Base-by-base conservation (phyloP, 2,888 invertebrate species). In the Fragum whitleyi region DNA sequence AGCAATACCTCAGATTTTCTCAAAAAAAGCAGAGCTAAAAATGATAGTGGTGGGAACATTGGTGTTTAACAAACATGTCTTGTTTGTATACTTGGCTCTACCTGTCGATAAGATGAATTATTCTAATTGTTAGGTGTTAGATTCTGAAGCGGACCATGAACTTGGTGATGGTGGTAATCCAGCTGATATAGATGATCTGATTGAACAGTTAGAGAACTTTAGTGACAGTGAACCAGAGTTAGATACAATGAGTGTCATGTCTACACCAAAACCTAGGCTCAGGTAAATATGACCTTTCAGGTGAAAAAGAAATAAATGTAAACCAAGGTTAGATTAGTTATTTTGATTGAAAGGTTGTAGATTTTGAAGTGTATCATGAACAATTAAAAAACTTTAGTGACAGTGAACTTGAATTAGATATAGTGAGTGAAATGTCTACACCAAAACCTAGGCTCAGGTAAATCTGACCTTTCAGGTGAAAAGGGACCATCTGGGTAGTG, bases 351-450 rank as follows among this genome's bases (percentile, higher is more conserved):
- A n/a, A n/a, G n/a, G n/a, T n/a, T n/a, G n/a, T n/a, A n/a, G n/a
- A n/a, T n/a, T n/a, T n/a, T n/a, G n/a, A n/a, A n/a, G n/a, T n/a
- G n/a, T n/a, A n/a, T n/a, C n/a, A n/a, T n/a, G 96, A 99, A 95
- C 99, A 99, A 94, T 95, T 99, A 88, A 99, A 99, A 94, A 98
- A 98, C 83, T 95, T 98, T 83, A 98, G 98, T 89, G 99, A 99
- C 94, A 98, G 98, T 16, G 98, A 97, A 0, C 98, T 97, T 9
- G 98, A 98, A 92, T 86, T 92, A 61, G 99, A 99, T 94, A 98
- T 98, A 70, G 97, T 99, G 95, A 98, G 98, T 93, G 97, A 99
- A 92, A 97, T 97, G 84, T 99, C 98, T 88, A 98, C 98, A 62
- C 99, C 99, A 23, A 99, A 99, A 94, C 99, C 99, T 62, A 98